phyloP scores from a whole-genome alignment of 92 coral and sea anemone species.

The Paragorgia papillata region DNA sequence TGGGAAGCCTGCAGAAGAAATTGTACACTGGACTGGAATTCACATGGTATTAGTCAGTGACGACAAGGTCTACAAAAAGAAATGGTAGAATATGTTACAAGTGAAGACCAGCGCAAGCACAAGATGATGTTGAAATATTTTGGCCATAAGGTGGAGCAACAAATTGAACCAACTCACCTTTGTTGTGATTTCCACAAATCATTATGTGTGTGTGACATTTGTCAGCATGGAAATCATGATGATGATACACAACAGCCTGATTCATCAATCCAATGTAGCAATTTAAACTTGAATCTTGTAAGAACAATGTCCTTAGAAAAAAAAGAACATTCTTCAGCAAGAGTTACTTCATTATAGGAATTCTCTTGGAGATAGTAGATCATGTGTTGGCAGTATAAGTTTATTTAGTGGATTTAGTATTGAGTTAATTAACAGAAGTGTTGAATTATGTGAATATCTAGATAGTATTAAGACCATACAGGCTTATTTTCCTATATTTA shows the following conservation, averaged over 20 bases:
- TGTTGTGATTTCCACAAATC: constrained; percentile 37
- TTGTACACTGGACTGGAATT: constrained; percentile 12
- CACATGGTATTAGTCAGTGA: constrained; percentile 2
- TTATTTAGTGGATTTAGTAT: constrained; percentile 54
- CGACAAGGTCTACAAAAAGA: constrained; percentile 7
- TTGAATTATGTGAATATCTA: background rate
- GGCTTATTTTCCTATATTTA: background rate
- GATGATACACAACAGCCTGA: no score
- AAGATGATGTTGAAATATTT: constrained; percentile 30
- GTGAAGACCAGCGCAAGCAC: constrained; percentile 1
- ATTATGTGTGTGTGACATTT: constrained; percentile 11
- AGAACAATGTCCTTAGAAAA: no score
- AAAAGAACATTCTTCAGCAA: background rate
- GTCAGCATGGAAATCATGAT: background rate
- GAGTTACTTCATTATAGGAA: constrained; percentile 1
- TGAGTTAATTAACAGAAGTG: constrained; percentile 43
- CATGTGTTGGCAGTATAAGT: constrained; percentile 64
- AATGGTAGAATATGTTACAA: constrained; percentile 17
- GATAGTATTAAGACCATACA: background rate
- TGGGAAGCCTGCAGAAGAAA: constrained; percentile 36
- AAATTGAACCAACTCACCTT: background rate
- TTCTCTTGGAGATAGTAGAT: constrained; percentile 56
- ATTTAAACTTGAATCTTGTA: no score
- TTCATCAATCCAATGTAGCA: no score
- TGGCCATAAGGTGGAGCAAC: background rate